Evolutionary conservation across 2,888 invertebrate genomes (phyloP), one percentile per base, ranked within the genome.

Genomic region (Trissonchulus sp.): DNA sequence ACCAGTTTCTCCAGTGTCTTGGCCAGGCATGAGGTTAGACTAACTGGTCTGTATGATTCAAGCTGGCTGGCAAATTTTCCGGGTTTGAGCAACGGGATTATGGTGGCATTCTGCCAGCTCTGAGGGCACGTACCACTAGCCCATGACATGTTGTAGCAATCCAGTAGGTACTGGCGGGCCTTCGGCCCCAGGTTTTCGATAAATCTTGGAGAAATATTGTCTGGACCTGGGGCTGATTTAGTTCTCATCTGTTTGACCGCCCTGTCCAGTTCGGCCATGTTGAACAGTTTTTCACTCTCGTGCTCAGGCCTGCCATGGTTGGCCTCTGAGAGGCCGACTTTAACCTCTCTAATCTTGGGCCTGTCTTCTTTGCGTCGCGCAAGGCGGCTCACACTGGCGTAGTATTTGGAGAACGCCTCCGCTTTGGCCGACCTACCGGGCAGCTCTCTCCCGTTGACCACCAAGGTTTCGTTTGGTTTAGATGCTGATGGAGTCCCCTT

Each of bases 381-480:
- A 23, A 18, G 60, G n/a, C n/a, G 60, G 60, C n/a, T 60, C 18
- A 60, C 60, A 60, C 18, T n/a, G 18, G 60, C n/a, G 60, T 60
- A 60, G n/a, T n/a, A n/a, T n/a, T 60, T 60, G 18, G 60, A 18
- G 60, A 60, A 60, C 60, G 60, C 60, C 60, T 60, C 60, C 18
- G n/a, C 60, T 60, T 60, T 60, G 60, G 60, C 60, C 60, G 18
- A n/a, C 60, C 18, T n/a, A 60, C 60, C n/a, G n/a, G 18, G 18
- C n/a, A 60, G 60, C 18, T 23, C 60, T 23, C n/a, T 60, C n/a
- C 60, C 60, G 60, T 60, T 60, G 60, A 60, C 60, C n/a, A n/a
- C n/a, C 60, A 60, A 23, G 60, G 60, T 60, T 60, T 60, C 60
- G 60, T 60, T 60, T n/a, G n/a, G n/a, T n/a, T n/a, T n/a, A n/a